Evolutionary conservation across 2,888 invertebrate genomes (phyloP).

Genomic region (Serrognathus titanus): DNA sequence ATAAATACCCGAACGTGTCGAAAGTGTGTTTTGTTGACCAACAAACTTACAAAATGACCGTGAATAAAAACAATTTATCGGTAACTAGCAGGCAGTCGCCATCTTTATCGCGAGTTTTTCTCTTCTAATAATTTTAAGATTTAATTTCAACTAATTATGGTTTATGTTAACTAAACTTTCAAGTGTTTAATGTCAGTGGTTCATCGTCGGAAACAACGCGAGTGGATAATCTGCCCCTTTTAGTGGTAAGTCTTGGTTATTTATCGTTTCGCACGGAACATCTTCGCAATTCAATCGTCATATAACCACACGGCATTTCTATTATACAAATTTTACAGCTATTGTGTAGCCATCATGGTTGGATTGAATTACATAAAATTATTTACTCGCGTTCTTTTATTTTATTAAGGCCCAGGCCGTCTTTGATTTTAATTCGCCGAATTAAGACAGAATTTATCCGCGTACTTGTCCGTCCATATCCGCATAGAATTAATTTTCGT

Average conservation of each 20-base stretch:
- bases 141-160: slow-evolving; percentile 36
- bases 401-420: not conserved
- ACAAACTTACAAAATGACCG: slow-evolving; percentile 48
- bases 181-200: slow-evolving; percentile 26
- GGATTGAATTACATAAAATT: slow-evolving; percentile 16
- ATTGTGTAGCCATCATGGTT: slow-evolving; percentile 39
- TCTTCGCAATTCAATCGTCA: slow-evolving; percentile 14
- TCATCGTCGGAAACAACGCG: slow-evolving; percentile 18
- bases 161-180: slow-evolving; percentile 31
- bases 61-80: slow-evolving; percentile 51
- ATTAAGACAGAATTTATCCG: too few relatives aligned
- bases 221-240: slow-evolving; percentile 24
- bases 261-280: slow-evolving; percentile 12
- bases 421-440: not conserved
- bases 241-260: slow-evolving; percentile 22
- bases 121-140: slow-evolving; percentile 36
- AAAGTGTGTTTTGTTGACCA: slow-evolving; percentile 43
- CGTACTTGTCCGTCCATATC: not conserved
- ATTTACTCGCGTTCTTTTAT: not conserved
- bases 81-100: slow-evolving; percentile 54
- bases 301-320: slow-evolving; percentile 29
- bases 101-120: slow-evolving; percentile 58
- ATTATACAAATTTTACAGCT: slow-evolving; percentile 36
- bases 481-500: not conserved
- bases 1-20: slow-evolving; percentile 27